Percentiles rank a stretch among this genome's conserved stretches.
phyloP scores from a whole-genome alignment of 92 coral and sea anemone species.

The Isaurus tuberculatus region DNA sequence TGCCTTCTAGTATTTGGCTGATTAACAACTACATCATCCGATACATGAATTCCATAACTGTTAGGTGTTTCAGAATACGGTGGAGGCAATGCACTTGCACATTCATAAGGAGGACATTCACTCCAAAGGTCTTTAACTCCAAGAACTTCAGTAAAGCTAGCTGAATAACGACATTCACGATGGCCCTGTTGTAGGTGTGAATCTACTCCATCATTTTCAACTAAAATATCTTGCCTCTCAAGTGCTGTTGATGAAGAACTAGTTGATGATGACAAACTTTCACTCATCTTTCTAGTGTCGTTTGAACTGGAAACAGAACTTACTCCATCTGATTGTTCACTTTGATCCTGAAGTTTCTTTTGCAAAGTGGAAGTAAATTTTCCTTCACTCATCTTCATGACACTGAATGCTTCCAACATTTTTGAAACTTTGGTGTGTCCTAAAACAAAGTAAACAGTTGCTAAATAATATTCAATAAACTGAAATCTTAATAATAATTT shows the following conservation, averaged over 20 bases:
- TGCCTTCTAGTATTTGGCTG: constrained; percentile 61
- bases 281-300: constrained; percentile 63
- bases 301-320: constrained; percentile 54
- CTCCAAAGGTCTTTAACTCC: constrained; percentile 75
- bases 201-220: constrained; percentile 39
- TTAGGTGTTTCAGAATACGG: constrained; percentile 83
- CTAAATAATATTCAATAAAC: too few species aligned
- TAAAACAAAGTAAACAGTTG: constrained; percentile 22
- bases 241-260: constrained; percentile 82
- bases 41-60: constrained; percentile 61
- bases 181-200: constrained; percentile 34
- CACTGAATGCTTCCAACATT: constrained; percentile 95
- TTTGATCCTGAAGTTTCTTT: constrained; percentile 71
- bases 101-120: constrained; percentile 84
- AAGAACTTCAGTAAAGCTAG: constrained; percentile 80
- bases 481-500: too few species aligned
- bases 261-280: constrained; percentile 84
- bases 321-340: constrained; percentile 56
- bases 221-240: constrained; percentile 63
- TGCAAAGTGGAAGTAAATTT: constrained; percentile 90
- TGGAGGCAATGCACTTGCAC: constrained; percentile 78
- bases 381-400: constrained; percentile 82
- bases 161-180: constrained; percentile 79
- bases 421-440: constrained; percentile 93
- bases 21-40: constrained; percentile 77